Evolutionary conservation across 1,140 invertebrate species (phyloP), one percentile per base, ranked within the genome.

Genomic region (Neuroterus valhalla): DNA sequence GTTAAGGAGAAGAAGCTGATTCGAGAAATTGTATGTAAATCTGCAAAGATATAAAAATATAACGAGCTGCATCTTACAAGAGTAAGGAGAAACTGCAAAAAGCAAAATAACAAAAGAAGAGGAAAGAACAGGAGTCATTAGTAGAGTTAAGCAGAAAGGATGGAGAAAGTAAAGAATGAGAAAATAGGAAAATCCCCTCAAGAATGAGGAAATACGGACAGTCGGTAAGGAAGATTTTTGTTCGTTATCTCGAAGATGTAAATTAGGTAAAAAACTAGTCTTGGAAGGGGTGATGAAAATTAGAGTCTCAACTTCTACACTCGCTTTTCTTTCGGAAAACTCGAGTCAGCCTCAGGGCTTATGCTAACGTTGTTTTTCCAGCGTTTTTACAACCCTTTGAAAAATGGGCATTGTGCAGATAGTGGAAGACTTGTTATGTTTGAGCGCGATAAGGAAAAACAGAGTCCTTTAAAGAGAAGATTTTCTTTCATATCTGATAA

Each of bases 321-420:
- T 38, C 31, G 31, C 52, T 23, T 17, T n/a, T 48, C 46, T 48
- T 48, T 48, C 46, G 17, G 43, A 23, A 69, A 44, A 50, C 48
- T 48, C 46, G 17, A 31, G 52, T 14, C 23, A 15, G 19, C 31
- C n/a, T 45, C 48, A 55, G 23, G 55, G 44, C 15, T 72, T 66
- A 72, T 62, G 70, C 26, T 43, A 71, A 66, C 26, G 1, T 77
- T 78, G 79, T 77, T 82, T 80, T 79, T 77, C 26, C 68, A 70
- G 76, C 68, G 68, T 77, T 78, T 78, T 82, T 82, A 62, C 21
- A 62, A 62, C 52, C 23, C 10, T 11, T 62, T 31, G 52, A 62
- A 62, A 62, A 62, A 62, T 62, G 23, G 23, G 31, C 21, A 62
- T 62, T 26, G 52, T 26, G 23, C 31, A 14, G 8, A 26, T 62